Evolutionary conservation across 2,888 invertebrate species (phyloP).

Genomic region (Polylopha cassiicola): DNA sequence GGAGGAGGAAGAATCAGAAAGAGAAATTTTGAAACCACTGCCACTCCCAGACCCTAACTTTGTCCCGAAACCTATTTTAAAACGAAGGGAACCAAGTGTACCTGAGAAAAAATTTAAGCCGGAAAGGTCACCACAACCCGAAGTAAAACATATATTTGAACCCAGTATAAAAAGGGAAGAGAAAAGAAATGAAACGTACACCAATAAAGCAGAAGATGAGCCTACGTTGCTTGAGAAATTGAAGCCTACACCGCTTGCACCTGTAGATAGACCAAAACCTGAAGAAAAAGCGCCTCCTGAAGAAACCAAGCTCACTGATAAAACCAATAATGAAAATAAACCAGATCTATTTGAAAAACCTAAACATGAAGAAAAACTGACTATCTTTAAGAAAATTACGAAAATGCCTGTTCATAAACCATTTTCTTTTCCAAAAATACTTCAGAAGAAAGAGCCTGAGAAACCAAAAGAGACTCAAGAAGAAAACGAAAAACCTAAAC

Average conservation of each 20-base stretch:
- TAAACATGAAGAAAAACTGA: slow-evolving; percentile 58
- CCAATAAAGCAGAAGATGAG: slow-evolving; percentile 23
- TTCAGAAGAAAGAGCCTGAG: slow-evolving; percentile 55
- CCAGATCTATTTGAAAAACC: slow-evolving; percentile 30
- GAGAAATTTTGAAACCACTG: slow-evolving; percentile 77
- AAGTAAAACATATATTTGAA: slow-evolving; percentile 26
- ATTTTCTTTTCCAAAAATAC: slow-evolving; percentile 56
- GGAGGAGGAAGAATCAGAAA: slow-evolving; percentile 75
- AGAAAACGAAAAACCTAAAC: slow-evolving; percentile 31
- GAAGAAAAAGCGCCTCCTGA: slow-evolving; percentile 19
- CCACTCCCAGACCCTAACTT: slow-evolving; percentile 83
- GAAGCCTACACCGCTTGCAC: slow-evolving; percentile 26
- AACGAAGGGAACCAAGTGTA: slow-evolving; percentile 71
- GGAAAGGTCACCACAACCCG: slow-evolving; percentile 29
- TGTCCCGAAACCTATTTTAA: slow-evolving; percentile 87
- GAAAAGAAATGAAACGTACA: slow-evolving; percentile 24
- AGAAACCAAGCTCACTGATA: slow-evolving; percentile 18
- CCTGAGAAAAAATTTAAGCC: slow-evolving; percentile 33
- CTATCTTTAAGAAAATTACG: slow-evolving; percentile 62
- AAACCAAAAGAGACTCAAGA: slow-evolving; percentile 28
- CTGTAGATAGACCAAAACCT: slow-evolving; percentile 34
- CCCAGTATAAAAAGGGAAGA: slow-evolving; percentile 26
- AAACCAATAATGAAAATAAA: slow-evolving; percentile 7
- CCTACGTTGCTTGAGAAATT: slow-evolving; percentile 10
- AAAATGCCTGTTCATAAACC: slow-evolving; percentile 60